phyloP scores from a whole-genome alignment of 2,888 invertebrate genomes.

The Nomada lathburiana region DNA sequence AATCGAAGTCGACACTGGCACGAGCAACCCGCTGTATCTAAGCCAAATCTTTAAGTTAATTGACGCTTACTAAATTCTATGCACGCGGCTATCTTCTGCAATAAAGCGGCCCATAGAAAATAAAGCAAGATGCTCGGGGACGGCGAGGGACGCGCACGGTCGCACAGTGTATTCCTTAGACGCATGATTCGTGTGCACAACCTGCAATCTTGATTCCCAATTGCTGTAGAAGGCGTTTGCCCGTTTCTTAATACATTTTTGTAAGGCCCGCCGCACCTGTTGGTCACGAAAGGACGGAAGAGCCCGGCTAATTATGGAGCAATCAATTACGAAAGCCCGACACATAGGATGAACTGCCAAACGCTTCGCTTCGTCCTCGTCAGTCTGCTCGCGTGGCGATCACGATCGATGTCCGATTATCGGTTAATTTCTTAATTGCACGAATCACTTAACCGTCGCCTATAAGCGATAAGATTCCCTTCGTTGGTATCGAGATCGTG shows the following conservation, averaged over 20 bases:
- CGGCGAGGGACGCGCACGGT: conserved; percentile 17
- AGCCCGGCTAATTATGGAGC: conserved; percentile 64
- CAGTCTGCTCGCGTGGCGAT: background rate
- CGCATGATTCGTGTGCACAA: conserved; percentile 17
- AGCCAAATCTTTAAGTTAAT: conserved; percentile 35
- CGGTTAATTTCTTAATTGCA: conserved; percentile 65
- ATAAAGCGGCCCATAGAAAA: conserved; percentile 40
- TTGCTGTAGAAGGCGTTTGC: conserved; percentile 57
- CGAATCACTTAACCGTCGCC: conserved; percentile 46
- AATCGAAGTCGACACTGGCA: conserved; percentile 7
- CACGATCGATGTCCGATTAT: conserved; percentile 48
- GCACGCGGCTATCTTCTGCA: conserved; percentile 22
- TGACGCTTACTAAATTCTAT: conserved; percentile 48
- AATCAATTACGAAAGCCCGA: conserved; percentile 68
- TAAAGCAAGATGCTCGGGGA: conserved; percentile 15
- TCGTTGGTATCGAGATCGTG: background rate
- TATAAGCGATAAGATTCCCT: conserved; percentile 19
- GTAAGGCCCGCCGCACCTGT: conserved; percentile 67
- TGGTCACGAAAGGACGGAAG: conserved; percentile 62
- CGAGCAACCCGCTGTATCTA: background rate
- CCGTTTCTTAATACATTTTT: conserved; percentile 64
- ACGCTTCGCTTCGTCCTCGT: conserved; percentile 9
- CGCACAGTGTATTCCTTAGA: conserved; percentile 35
- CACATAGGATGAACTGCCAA: conserved; percentile 42
- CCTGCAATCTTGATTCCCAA: conserved; percentile 63